These are phyloP conservation scores for Apantesis nais DNA, from an alignment of 2,888 invertebrate genomes.

Conservation along the genomic window DNA sequence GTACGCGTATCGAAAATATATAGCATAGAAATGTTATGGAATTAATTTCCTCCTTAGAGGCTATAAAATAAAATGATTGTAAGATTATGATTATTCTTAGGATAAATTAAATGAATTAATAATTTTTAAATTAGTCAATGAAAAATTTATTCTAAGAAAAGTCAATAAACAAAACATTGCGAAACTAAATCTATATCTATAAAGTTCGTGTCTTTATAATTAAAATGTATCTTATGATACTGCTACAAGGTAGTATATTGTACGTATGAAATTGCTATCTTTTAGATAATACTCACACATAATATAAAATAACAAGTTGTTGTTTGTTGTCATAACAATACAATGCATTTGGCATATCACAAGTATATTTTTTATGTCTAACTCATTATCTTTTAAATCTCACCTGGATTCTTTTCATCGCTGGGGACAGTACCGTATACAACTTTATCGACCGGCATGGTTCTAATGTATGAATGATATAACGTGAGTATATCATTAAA, in stretches of 20 bases:
- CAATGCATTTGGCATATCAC: background rate
- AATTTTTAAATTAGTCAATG: too few species aligned
- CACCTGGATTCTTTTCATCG: slow-evolving; percentile 52
- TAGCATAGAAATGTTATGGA: background rate
- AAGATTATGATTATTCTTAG: too few species aligned
- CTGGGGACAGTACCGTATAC: slow-evolving; percentile 54
- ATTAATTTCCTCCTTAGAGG: background rate
- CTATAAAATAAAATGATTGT: background rate
- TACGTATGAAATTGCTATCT: background rate
- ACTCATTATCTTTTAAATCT: slow-evolving; percentile 14
- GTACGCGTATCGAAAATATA: background rate
- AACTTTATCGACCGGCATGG: slow-evolving; percentile 57
- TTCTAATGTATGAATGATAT: slow-evolving; percentile 30
- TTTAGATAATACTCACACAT: background rate
- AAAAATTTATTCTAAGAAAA: background rate
- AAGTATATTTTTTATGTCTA: background rate
- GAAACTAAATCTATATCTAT: background rate
- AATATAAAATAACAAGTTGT: background rate
- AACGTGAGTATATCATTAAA: background rate
- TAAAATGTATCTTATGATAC: background rate
- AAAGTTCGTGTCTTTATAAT: background rate
- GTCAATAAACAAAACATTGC: background rate
- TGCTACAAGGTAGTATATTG: background rate
- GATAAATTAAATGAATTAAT: too few species aligned
- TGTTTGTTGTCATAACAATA: background rate